phyloP scores from a whole-genome alignment of 2,888 invertebrate genomes.

The Glyphotaelius pellucidus region DNA sequence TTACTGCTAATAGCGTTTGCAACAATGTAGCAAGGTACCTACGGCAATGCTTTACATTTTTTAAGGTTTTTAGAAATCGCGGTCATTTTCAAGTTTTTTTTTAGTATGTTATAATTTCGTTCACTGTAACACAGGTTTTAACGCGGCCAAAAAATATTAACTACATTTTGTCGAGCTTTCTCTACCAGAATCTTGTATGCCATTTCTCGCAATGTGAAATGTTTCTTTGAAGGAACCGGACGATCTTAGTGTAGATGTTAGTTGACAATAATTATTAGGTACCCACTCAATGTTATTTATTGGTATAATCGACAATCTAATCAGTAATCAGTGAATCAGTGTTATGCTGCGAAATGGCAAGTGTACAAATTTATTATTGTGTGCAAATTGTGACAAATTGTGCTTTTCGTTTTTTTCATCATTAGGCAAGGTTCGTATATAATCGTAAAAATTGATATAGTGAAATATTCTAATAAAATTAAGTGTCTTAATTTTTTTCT shows the following conservation, averaged over 20 bases:
- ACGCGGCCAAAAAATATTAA: background rate
- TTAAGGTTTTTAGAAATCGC: conserved; percentile 30
- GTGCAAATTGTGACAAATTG: no score
- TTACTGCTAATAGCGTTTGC: conserved; percentile 46
- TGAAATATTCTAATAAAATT: no score
- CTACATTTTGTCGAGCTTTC: background rate
- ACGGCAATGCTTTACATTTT: conserved; percentile 35
- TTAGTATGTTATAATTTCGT: background rate
- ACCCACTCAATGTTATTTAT: no score
- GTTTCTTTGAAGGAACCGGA: background rate
- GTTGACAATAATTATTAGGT: no score
- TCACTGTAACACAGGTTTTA: background rate
- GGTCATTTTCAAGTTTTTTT: conserved; percentile 5
- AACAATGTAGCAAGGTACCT: conserved; percentile 28
- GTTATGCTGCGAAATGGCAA: no score
- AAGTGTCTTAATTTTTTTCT: no score
- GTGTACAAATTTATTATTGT: no score
- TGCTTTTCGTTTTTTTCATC: no score
- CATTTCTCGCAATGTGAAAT: background rate
- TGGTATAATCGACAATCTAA: no score
- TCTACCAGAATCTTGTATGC: background rate
- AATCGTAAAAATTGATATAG: no score
- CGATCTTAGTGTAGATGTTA: background rate
- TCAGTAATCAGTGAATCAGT: no score
- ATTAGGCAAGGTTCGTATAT: no score